Base-by-base conservation (phyloP, 2,888 invertebrate genomes). In the Mechanitis mazaeus region DNA sequence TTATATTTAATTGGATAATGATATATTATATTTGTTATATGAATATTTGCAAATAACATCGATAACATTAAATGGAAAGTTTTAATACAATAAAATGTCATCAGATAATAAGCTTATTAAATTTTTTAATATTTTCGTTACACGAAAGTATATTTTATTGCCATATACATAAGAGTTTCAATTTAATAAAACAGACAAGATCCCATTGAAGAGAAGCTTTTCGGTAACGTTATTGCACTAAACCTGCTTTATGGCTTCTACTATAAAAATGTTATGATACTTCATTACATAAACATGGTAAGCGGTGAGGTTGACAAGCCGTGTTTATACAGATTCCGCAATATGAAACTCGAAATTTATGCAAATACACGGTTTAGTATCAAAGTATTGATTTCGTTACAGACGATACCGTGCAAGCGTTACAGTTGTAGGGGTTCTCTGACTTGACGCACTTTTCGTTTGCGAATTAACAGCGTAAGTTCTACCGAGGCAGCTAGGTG, bases 191-290 rank as follows among this genome's bases (percentile, higher is more conserved):
- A 33, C 56, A 54, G 70, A 69, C 68, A 74, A 63, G 47, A 42
- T 42, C 9, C 54, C 60, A 62, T 68, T 64, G 74, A 73, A 75
- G 75, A 62, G 73, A 74, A 58, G 75, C 74, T 78, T 77, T 75
- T 74, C 75, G 72, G 73, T 74, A 75, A 76, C 77, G 75, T 75
- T 75, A 68, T 68, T 70, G 69, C 72, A 75, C 75, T 84, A 79
- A 83, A 79, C 75, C 72, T 64, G 67, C 74, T 84, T 85, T 85
- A 85, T 78, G 72, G 75, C 74, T 76, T 73, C 68, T 74, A 77
- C 83, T 76, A 83, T 87, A 87, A 85, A 86, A 86, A 83, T 75
- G 80, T 85, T 85, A 87, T 81, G 79, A 76, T 78, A 73, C 77
- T 81, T 81, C 77, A 78, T 77, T 77, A 72, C 75, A 78, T 76